A percentile compares a stretch with the other conserved stretches of the same genome.
Conservation (phyloP, 2,113 vertebrate species). For the Brachionichthys hirsutus region DNA sequence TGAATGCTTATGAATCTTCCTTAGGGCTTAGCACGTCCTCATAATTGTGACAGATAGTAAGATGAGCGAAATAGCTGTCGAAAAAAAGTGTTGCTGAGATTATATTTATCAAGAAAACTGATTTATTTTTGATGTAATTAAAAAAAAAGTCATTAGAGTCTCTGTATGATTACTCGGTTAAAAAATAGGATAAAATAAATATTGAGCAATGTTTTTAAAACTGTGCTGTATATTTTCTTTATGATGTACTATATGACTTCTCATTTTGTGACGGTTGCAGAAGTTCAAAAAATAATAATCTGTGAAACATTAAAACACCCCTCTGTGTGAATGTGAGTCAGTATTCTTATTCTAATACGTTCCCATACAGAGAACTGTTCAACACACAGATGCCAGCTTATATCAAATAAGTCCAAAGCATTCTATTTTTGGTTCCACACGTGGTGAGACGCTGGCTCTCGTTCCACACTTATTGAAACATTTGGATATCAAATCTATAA, state of each 20-base stretch:
- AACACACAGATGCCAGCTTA: no score
- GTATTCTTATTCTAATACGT: no score
- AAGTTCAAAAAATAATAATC: conserved; percentile 32
- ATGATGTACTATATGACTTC: conserved; percentile 54
- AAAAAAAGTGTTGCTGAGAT: conserved; percentile 52
- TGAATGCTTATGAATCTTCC: conserved; percentile 38
- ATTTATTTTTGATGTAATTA: conserved; percentile 54
- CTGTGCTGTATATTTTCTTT: conserved; percentile 66
- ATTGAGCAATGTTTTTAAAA: conserved; percentile 64
- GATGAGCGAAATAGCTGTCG: conserved; percentile 45
- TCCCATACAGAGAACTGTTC: no score
- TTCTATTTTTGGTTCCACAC: no score
- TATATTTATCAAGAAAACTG: conserved; percentile 61
- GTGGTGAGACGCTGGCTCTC: no score
- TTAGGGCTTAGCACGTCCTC: conserved; percentile 37
- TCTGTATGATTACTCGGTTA: conserved; percentile 54
- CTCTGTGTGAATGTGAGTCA: conserved; percentile 10
- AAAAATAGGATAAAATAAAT: conserved; percentile 61
- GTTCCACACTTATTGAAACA: no score
- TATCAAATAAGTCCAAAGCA: no score
- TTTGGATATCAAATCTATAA: no score
- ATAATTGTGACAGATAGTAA: conserved; percentile 38
- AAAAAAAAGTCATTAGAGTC: conserved; percentile 24
- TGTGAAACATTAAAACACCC: conserved; percentile 47
- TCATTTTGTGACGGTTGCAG: conserved; percentile 44